These are phyloP conservation scores for Oxycera nigricornis DNA, from an alignment of 2,888 invertebrate species.

Conservation along the genomic window DNA sequence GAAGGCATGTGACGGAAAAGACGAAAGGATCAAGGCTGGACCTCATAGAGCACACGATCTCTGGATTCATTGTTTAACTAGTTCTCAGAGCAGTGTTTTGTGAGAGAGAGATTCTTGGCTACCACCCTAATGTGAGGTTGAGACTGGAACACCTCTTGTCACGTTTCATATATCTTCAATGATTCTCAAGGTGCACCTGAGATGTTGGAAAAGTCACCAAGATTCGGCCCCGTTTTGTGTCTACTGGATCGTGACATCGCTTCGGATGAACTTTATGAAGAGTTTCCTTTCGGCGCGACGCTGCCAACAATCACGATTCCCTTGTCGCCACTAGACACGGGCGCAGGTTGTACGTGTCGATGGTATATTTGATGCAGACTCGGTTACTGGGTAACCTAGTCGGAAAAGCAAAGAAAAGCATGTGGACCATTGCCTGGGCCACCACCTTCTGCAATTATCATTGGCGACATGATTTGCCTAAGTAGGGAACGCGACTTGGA, in stretches of 20 bases:
- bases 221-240: constrained; percentile 13
- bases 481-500: not conserved
- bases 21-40: no score
- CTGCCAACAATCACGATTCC: constrained; percentile 29
- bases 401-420: not conserved
- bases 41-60: no score
- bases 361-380: not conserved
- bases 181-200: not conserved
- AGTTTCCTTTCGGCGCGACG: constrained; percentile 29
- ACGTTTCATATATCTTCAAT: not conserved
- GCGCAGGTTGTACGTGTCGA: not conserved
- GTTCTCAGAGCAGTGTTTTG: not conserved
- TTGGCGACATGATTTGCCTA: not conserved
- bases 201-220: not conserved
- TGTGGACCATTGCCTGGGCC: not conserved
- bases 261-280: constrained; percentile 32
- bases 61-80: no score
- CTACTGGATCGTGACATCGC: constrained; percentile 31
- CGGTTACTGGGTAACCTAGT: not conserved
- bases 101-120: not conserved
- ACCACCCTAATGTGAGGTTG: not conserved
- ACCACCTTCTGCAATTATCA: constrained; percentile 34
- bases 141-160: not conserved
- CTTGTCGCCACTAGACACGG: constrained; percentile 1
- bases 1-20: no score